Evolutionary conservation across 2,113 vertebrate species (phyloP).

Genomic region (Notechis scutatus): DNA sequence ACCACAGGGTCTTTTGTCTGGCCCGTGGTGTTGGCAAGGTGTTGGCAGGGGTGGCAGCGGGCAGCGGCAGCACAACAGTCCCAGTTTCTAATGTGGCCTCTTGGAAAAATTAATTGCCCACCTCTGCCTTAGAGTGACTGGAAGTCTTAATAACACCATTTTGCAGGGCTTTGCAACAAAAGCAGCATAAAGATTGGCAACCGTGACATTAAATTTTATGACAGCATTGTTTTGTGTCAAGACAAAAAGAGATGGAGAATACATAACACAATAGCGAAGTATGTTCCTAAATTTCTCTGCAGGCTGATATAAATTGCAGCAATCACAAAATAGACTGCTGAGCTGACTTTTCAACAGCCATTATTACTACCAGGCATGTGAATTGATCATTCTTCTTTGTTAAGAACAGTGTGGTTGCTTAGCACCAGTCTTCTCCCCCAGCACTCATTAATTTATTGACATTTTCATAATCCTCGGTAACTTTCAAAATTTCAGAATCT

Average conservation of each 20-base stretch:
- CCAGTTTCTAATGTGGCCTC: not conserved
- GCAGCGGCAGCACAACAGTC: not conserved
- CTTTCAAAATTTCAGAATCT: not conserved
- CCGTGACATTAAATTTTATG: not conserved
- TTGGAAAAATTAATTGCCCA: not conserved
- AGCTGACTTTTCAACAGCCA: not conserved
- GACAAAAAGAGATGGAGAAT: not conserved
- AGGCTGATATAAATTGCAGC: not conserved
- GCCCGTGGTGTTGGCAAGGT: not conserved
- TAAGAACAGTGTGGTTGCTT: not conserved
- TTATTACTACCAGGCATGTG: not conserved
- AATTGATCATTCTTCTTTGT: not conserved
- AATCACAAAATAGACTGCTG: not conserved
- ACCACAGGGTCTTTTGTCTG: not conserved
- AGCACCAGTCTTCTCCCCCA: not conserved
- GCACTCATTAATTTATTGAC: conserved; percentile 18
- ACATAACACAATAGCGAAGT: not conserved
- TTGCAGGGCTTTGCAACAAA: not conserved
- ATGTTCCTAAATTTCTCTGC: not conserved
- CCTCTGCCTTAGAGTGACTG: not conserved
- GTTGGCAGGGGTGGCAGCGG: not conserved
- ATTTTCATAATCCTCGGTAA: conserved; percentile 34
- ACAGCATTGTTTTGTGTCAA: not conserved
- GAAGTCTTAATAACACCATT: not conserved
- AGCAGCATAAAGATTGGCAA: not conserved